Percentiles rank a stretch among this genome's conserved stretches.
Evolutionary conservation across 2,797 vertebrate genomes (phyloP).

Genomic region (Rhynchonycteris naso): DNA sequence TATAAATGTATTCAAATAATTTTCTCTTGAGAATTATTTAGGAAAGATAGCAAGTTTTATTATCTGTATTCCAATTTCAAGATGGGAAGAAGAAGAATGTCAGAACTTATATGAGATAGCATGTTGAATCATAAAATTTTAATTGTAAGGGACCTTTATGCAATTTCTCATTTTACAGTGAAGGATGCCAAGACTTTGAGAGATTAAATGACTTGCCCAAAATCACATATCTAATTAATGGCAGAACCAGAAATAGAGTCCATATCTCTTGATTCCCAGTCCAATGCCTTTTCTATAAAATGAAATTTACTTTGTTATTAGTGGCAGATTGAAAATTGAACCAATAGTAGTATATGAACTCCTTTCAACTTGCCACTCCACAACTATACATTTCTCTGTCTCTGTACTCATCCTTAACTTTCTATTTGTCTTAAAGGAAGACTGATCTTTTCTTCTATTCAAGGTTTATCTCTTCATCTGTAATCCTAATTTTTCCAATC

Average conservation of each 20-base stretch:
- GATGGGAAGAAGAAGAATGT: slow-evolving; percentile 49
- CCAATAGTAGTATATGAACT: slow-evolving; percentile 19
- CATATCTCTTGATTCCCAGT: slow-evolving; percentile 60
- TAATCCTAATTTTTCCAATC: slow-evolving; percentile 7
- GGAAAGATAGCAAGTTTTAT: slow-evolving; percentile 57
- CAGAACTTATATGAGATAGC: slow-evolving; percentile 59
- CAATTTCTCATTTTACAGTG: slow-evolving; percentile 67
- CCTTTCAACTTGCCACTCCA: not conserved
- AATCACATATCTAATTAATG: slow-evolving; percentile 74
- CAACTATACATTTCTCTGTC: slow-evolving; percentile 19
- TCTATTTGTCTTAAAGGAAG: slow-evolving; percentile 53
- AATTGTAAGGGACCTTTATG: slow-evolving; percentile 68
- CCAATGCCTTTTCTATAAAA: slow-evolving; percentile 65
- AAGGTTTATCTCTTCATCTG: not conserved
- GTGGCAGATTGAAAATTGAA: slow-evolving; percentile 61
- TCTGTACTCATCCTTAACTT: slow-evolving; percentile 11
- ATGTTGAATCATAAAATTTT: slow-evolving; percentile 71
- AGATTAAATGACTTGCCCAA: slow-evolving; percentile 69
- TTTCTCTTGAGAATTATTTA: slow-evolving; percentile 52
- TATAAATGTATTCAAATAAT: slow-evolving; percentile 22
- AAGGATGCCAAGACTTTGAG: slow-evolving; percentile 68
- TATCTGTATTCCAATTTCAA: slow-evolving; percentile 47
- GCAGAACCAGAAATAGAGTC: slow-evolving; percentile 60
- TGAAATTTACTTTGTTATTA: slow-evolving; percentile 65
- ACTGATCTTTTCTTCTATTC: slow-evolving; percentile 47